phyloP scores from a whole-genome alignment of 2,797 vertebrate species.

The Trichosurus vulpecula region DNA sequence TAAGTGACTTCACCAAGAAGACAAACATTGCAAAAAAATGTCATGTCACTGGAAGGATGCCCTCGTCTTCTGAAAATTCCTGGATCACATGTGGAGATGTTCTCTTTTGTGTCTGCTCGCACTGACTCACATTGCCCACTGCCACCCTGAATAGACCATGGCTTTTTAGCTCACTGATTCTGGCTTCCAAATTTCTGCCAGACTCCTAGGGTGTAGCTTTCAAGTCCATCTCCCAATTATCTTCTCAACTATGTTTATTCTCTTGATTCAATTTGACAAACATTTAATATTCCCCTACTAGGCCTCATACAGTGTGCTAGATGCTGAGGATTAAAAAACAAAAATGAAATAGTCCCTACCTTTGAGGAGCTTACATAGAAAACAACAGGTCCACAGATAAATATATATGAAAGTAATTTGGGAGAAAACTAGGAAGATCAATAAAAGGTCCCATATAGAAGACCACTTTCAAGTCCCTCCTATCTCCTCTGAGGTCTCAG shows the following conservation, averaged over 20 bases:
- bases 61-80: not conserved
- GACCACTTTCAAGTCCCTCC: not conserved
- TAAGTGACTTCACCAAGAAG: not conserved
- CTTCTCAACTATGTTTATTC: not conserved
- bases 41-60: not conserved
- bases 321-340: not conserved
- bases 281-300: not conserved
- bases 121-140: too few relatives aligned
- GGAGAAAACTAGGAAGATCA: not conserved
- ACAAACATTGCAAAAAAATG: not conserved
- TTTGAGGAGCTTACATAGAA: not conserved
- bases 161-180: not conserved
- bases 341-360: not conserved
- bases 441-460: not conserved
- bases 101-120: not conserved
- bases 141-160: too few relatives aligned
- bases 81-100: not conserved
- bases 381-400: not conserved
- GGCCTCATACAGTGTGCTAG: not conserved
- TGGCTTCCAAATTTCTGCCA: not conserved
- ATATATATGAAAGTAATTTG: too few relatives aligned
- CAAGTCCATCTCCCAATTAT: not conserved
- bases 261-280: not conserved
- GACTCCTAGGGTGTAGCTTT: not conserved
- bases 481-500: not conserved